Evolutionary conservation across 2,113 vertebrate genomes (phyloP).

Genomic region (Ceyx cyanopectus): DNA sequence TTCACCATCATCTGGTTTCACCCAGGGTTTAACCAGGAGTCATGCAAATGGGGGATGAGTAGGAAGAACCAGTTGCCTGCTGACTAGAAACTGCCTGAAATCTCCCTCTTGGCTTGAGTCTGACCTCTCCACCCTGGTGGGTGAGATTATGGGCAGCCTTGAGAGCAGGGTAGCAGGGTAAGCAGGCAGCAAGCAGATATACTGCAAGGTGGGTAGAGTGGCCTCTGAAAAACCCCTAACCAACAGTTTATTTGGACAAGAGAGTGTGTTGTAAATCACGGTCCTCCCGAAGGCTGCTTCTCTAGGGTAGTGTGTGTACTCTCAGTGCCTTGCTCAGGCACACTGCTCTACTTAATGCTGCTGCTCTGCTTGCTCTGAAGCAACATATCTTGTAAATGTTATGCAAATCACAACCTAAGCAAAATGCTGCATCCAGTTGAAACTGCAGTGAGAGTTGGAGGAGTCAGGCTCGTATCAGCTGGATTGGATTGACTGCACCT

Average conservation of each 20-base stretch:
- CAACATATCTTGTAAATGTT: not conserved
- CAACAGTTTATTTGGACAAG: not conserved
- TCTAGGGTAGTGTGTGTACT: fast-evolving
- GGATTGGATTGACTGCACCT: not conserved
- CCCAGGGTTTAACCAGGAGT: not conserved
- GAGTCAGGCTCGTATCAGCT: not conserved
- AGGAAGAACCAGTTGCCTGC: not conserved
- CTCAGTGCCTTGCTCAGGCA: not conserved
- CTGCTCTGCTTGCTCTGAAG: not conserved
- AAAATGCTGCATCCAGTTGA: not conserved
- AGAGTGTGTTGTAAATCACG: not conserved
- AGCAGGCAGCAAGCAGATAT: not conserved
- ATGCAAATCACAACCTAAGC: constrained; percentile 29
- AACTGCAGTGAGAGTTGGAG: not conserved
- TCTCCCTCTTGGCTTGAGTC: not conserved
- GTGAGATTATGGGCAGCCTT: not conserved
- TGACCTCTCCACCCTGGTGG: not conserved
- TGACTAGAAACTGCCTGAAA: not conserved
- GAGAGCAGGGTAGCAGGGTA: not conserved
- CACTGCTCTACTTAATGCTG: fast-evolving
- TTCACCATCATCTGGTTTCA: not conserved
- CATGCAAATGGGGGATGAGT: fast-evolving
- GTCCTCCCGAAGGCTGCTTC: not conserved
- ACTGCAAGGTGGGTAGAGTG: not conserved
- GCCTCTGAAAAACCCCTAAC: not conserved